Base-by-base conservation (phyloP, 2,888 invertebrate genomes). In the Chironomus riparius region DNA sequence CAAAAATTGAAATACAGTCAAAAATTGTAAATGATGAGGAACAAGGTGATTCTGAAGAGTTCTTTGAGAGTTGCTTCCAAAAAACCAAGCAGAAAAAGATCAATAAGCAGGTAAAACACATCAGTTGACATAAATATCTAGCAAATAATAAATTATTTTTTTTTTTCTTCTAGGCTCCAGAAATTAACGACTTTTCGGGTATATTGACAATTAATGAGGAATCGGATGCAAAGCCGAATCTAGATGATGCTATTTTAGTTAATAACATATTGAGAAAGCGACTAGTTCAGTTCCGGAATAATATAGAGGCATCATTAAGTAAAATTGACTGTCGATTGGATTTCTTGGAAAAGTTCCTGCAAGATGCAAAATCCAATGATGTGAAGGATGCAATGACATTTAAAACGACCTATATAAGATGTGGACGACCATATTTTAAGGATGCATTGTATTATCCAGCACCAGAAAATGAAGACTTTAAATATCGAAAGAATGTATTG, bases 381-480 rank as follows among this genome's bases (percentile, higher is more conserved):
- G n/a, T 5, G 1, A 48, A 38, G n/a, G 28, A 47, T 7, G 18
- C 15, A 0, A 70, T 22, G 3, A 5, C 0, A 22, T 38, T 38
- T 2, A 76, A 50, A 7, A 85, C 83, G 47, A 80, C 82, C 28
- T 83, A 84, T 56, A 80, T 83, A 0, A 80, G 80, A 71, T 85
- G 88, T 80, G 86, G 89, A 47, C 85, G 87, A 79, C 88, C 91
- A 0, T 92, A 90, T 80, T 92, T 92, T 78, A 91, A 90, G 80
- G 90, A 90, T 79, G 83, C 81, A 22, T 79, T 83, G 21, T 85
- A 86, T 22, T 88, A 86, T 78, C 82, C 85, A 3, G 87, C 88
- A 21, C 87, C 87, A 0, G 81, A 82, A 22, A 92, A 92, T 81
- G 83, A 85, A 4, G 91, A 92, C 79, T 87, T 88, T 5, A 83